Percentiles rank a stretch among this genome's conserved stretches.
These are phyloP conservation scores for Chelonia mydas DNA, from an alignment of 2,797 vertebrate genomes.

Conservation along the genomic window DNA sequence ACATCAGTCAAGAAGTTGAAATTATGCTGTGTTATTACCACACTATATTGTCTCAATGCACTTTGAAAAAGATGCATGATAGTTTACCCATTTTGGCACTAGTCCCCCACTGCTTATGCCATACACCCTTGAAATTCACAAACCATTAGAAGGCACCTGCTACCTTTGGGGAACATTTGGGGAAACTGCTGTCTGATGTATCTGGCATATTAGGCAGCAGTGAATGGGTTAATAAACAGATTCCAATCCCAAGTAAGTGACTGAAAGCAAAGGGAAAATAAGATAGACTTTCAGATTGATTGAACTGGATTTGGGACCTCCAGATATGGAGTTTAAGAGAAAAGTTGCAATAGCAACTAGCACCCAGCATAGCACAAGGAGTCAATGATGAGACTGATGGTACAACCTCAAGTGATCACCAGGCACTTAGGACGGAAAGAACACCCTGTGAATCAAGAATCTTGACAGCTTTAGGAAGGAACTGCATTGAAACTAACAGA, in stretches of 20 bases:
- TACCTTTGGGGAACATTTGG: neutral
- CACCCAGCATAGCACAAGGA: accelerated
- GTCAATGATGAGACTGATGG: neutral
- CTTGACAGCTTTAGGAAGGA: neutral
- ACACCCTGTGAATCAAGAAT: neutral
- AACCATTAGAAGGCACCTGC: neutral
- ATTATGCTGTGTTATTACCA: neutral
- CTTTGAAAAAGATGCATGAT: neutral
- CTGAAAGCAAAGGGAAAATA: neutral
- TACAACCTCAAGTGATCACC: neutral
- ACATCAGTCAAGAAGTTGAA: neutral
- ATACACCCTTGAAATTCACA: neutral
- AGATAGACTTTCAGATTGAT: neutral
- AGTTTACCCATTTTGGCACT: neutral
- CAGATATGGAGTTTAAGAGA: neutral
- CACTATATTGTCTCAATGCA: neutral
- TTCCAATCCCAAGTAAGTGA: neutral
- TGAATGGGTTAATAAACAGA: neutral
- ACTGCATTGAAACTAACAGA: neutral
- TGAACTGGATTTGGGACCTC: neutral
- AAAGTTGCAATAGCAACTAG: neutral
- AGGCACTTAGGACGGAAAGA: neutral
- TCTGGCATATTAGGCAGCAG: neutral
- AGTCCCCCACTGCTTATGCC: neutral
- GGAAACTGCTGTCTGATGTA: neutral